Conservation (phyloP, 2,888 invertebrate genomes). For the Netelia fuscicornis region DNA sequence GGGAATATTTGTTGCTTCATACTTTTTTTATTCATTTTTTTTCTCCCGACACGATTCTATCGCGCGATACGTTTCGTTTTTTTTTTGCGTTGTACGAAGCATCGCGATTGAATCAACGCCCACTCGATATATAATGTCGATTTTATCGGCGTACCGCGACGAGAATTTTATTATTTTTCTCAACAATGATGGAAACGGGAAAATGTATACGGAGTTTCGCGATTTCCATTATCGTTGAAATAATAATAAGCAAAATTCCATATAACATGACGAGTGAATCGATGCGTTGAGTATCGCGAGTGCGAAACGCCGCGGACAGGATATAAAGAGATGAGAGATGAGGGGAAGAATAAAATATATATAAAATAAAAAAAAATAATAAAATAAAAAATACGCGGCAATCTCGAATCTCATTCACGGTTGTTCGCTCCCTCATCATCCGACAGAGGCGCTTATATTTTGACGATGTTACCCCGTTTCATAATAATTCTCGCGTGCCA, state of each 20-base stretch:
- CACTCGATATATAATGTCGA: not conserved
- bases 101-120: not conserved
- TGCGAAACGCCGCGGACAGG: not conserved
- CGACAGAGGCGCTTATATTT: slow-evolving; percentile 56
- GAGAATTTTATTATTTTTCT: not conserved
- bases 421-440: slow-evolving; percentile 39
- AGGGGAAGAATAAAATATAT: slow-evolving; percentile 5
- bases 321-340: slow-evolving; percentile 7
- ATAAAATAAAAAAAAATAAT: not conserved
- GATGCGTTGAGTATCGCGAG: slow-evolving; percentile 6
- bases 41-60: not conserved
- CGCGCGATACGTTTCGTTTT: not conserved
- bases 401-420: slow-evolving; percentile 37
- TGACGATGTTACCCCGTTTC: slow-evolving; percentile 70
- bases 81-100: not conserved
- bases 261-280: not conserved
- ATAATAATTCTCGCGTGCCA: slow-evolving; percentile 71
- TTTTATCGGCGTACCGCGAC: not conserved
- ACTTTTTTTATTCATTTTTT: not conserved
- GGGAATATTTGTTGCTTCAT: not conserved
- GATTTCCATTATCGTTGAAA: slow-evolving; percentile 36
- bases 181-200: not conserved
- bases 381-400: slow-evolving; percentile 37
- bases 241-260: slow-evolving; percentile 38
- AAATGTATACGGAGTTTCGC: not conserved